A percentile compares a stretch with the other conserved stretches of the same genome.
These are phyloP conservation scores for Calycopis cecrops DNA, from an alignment of 1,140 invertebrate species.

Conservation along the genomic window DNA sequence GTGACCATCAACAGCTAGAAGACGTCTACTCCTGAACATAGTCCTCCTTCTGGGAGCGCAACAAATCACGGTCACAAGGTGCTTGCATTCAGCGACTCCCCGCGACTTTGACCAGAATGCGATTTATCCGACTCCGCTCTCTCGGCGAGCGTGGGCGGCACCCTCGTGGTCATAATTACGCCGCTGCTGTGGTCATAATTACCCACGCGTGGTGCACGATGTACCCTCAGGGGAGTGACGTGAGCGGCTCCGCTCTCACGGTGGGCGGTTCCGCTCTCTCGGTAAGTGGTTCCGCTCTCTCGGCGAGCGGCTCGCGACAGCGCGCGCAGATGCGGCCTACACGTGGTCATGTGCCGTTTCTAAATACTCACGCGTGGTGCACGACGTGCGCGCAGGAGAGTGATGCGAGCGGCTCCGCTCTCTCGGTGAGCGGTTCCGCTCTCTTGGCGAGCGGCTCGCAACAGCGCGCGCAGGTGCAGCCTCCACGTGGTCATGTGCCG, in stretches of 20 bases:
- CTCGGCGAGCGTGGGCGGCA: constrained; percentile 82
- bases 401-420: constrained; percentile 83
- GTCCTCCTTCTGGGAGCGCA: no score
- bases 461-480: constrained; percentile 84
- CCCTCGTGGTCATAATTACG: constrained; percentile 81
- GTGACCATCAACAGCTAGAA: no score
- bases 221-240: constrained; percentile 88
- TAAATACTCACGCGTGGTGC: constrained; percentile 83
- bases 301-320: constrained; percentile 84
- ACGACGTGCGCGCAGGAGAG: constrained; percentile 90
- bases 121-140: no score
- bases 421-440: constrained; percentile 82
- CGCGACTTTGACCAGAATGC: no score
- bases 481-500: constrained; percentile 83
- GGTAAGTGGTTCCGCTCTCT: constrained; percentile 81
- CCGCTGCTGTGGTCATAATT: constrained; percentile 84
- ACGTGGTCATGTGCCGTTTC: constrained; percentile 83
- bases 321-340: constrained; percentile 87
- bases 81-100: no score
- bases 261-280: constrained; percentile 79
- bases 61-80: no score
- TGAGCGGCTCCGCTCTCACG: constrained; percentile 86
- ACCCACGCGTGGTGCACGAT: constrained; percentile 87
- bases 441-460: constrained; percentile 85
- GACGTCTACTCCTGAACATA: no score